Conservation (phyloP, 2,797 vertebrate genomes). For the Brotula barbata region DNA sequence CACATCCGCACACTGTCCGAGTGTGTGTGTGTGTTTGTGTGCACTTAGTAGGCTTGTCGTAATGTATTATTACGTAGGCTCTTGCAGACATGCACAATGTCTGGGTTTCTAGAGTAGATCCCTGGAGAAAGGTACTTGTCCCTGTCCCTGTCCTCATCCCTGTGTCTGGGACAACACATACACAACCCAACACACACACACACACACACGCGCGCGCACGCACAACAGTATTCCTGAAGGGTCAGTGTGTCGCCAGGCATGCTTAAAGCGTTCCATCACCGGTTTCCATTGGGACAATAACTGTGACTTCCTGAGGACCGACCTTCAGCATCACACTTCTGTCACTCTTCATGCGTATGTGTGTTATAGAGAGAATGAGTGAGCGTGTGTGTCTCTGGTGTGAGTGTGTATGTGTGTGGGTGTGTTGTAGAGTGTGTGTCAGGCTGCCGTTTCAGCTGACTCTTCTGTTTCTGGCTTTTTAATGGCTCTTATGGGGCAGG, state of each 20-base stretch:
- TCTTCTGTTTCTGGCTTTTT: conserved; percentile 76
- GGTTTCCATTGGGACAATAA: conserved; percentile 70
- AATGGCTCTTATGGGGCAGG: conserved; percentile 79
- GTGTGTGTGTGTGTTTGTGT: conserved; percentile 1
- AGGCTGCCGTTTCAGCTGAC: conserved; percentile 75
- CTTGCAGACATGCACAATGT: conserved; percentile 66
- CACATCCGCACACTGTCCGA: not conserved
- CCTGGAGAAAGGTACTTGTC: conserved; percentile 66
- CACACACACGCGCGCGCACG: conserved; percentile 13
- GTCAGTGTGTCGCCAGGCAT: conserved; percentile 75
- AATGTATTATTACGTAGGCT: conserved; percentile 62
- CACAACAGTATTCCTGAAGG: conserved; percentile 69
- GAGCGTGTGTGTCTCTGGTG: conserved; percentile 37
- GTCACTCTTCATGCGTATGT: conserved; percentile 62
- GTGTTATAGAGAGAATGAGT: conserved; percentile 37
- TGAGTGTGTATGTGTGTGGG: conserved; percentile 46
- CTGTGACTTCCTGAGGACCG: conserved; percentile 75
- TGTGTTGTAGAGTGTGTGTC: conserved; percentile 64
- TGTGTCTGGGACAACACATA: conserved; percentile 58
- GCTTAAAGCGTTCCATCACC: conserved; percentile 77
- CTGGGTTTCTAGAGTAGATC: conserved; percentile 79
- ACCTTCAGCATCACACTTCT: conserved; percentile 77
- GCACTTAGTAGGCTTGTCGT: conserved; percentile 40
- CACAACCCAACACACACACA: conserved; percentile 40
- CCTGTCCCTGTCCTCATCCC: conserved; percentile 57